A percentile compares a stretch with the other conserved stretches of the same genome.
Evolutionary conservation across 2,888 invertebrate genomes (phyloP).

Genomic region (Hypomecis atomaria): DNA sequence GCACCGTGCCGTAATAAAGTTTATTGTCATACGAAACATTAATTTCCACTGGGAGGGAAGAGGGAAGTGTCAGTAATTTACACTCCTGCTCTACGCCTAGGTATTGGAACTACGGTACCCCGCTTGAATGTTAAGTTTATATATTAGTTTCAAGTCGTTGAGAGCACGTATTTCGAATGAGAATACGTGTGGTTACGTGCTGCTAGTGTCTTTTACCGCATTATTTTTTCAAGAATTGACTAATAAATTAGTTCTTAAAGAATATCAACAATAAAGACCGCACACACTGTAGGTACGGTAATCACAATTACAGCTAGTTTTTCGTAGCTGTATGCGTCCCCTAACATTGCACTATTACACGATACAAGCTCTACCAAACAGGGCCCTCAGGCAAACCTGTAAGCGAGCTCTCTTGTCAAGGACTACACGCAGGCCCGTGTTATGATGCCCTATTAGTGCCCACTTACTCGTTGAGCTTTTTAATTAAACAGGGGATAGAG

Average conservation of each 20-base stretch:
- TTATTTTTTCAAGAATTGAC: no score
- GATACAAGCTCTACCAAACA: conserved; percentile 30
- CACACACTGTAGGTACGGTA: background rate
- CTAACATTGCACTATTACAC: conserved; percentile 8
- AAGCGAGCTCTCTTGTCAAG: conserved; percentile 56
- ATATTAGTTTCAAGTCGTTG: conserved; percentile 6
- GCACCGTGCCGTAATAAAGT: conserved; percentile 49
- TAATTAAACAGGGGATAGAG: conserved; percentile 65
- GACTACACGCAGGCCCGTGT: conserved; percentile 57
- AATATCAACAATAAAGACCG: no score
- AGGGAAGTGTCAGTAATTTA: conserved; percentile 50
- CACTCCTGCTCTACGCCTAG: conserved; percentile 38
- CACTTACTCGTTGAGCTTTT: conserved; percentile 71
- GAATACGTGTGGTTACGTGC: background rate
- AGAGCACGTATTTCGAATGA: conserved; percentile 7
- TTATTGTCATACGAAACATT: conserved; percentile 56
- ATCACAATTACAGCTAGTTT: background rate
- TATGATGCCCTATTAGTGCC: conserved; percentile 73
- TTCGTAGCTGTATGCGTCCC: background rate
- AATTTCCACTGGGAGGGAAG: conserved; percentile 56
- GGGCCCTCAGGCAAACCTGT: conserved; percentile 52
- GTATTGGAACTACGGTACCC: conserved; percentile 31
- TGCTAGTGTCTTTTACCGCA: background rate
- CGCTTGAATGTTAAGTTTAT: conserved; percentile 2
- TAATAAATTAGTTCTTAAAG: no score